Percentiles rank a stretch among this genome's conserved stretches.
Evolutionary conservation across 2,888 invertebrate genomes (phyloP).

Genomic region (Zaprionus obscuricornis): DNA sequence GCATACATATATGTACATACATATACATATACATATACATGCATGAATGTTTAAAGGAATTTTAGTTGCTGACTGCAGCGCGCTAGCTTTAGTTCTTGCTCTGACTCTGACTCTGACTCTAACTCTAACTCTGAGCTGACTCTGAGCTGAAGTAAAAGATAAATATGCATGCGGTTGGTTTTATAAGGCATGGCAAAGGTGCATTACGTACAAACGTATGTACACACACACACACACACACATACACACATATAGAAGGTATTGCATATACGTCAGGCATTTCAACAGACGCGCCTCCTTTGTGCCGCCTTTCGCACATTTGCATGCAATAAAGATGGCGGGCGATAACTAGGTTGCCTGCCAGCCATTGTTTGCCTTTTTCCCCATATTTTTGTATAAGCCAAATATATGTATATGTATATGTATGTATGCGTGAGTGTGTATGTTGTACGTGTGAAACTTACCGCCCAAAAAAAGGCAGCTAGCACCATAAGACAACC

Average conservation of each 20-base stretch:
- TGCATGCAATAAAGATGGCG: conserved; percentile 76
- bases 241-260: conserved; percentile 9
- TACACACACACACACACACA: not conserved
- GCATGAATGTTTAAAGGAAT: conserved; percentile 34
- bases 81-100: conserved; percentile 13
- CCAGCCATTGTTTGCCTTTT: conserved; percentile 73
- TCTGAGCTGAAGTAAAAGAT: too few species aligned
- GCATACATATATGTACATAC: conserved; percentile 9
- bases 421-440: conserved; percentile 7
- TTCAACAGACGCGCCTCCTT: conserved; percentile 69
- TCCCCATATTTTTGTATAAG: conserved; percentile 46
- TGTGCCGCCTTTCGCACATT: conserved; percentile 74
- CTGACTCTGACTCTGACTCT: conserved; percentile 19
- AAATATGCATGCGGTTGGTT: conserved; percentile 73
- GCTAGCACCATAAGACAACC: conserved; percentile 9
- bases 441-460: conserved; percentile 55
- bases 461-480: conserved; percentile 55
- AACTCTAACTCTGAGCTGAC: too few species aligned
- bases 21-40: not conserved
- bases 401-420: not conserved
- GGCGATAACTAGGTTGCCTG: conserved; percentile 75
- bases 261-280: conserved; percentile 61
- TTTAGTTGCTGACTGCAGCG: too few species aligned
- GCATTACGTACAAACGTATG: conserved; percentile 46
- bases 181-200: conserved; percentile 60